Evolutionary conservation across 2,888 invertebrate genomes (phyloP).

Genomic region (Drosophila rellima): DNA sequence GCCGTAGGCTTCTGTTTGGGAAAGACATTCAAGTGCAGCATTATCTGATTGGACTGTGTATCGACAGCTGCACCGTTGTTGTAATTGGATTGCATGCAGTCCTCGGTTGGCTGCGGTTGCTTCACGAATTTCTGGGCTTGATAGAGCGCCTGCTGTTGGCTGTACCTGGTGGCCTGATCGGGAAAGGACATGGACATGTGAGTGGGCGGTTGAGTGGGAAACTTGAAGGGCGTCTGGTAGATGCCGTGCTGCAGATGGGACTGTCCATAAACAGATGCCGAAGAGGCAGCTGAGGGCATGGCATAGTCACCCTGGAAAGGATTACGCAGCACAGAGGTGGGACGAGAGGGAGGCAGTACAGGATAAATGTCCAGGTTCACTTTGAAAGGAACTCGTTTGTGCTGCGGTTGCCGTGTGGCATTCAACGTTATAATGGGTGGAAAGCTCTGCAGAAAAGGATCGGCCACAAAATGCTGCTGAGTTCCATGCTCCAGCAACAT

Average conservation of each 20-base stretch:
- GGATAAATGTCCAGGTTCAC: conserved; percentile 89
- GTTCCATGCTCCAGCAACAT: conserved; percentile 60
- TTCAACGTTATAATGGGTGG: conserved; percentile 72
- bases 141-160: conserved; percentile 66
- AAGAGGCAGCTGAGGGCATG: conserved; percentile 58
- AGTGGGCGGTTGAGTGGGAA: conserved; percentile 63
- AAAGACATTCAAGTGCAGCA: conserved; percentile 89
- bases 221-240: conserved; percentile 72
- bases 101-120: conserved; percentile 64
- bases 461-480: conserved; percentile 73
- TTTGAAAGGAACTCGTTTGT: conserved; percentile 87
- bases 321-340: conserved; percentile 73
- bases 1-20: conserved; percentile 86
- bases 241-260: conserved; percentile 61
- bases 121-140: conserved; percentile 63
- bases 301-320: conserved; percentile 76
- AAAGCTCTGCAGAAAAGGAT: conserved; percentile 64
- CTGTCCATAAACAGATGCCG: conserved; percentile 32
- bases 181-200: conserved; percentile 60
- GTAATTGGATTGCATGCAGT: conserved; percentile 41
- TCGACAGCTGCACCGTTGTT: conserved; percentile 20
- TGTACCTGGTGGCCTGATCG: conserved; percentile 66
- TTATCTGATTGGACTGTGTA: conserved; percentile 86
- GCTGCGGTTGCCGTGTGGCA: conserved; percentile 73
- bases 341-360: conserved; percentile 84